Conservation (phyloP, 2,888 invertebrate genomes). For the Lymantria dispar region DNA sequence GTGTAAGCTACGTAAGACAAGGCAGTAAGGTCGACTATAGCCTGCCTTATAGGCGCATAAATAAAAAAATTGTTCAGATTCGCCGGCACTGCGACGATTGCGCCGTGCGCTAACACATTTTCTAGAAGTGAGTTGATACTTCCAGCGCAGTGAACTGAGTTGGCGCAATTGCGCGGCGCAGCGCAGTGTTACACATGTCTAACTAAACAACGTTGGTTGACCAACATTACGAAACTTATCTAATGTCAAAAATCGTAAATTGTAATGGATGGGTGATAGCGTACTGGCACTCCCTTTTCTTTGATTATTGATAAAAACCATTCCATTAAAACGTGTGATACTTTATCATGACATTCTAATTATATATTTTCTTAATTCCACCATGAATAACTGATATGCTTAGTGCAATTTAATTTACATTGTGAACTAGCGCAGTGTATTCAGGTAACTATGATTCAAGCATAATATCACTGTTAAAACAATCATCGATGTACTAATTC, state of each 20-base stretch:
- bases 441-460: slow-evolving; percentile 30
- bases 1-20: too few species aligned
- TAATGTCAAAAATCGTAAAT: slow-evolving; percentile 25
- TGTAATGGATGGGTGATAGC: slow-evolving; percentile 34
- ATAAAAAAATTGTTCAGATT: too few species aligned
- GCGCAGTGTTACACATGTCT: too few species aligned
- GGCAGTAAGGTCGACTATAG: too few species aligned
- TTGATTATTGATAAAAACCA: slow-evolving; percentile 27
- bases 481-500: background rate
- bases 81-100: too few species aligned
- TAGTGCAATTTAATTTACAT: slow-evolving; percentile 10
- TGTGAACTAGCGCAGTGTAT: slow-evolving; percentile 21
- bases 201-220: too few species aligned
- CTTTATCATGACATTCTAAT: slow-evolving; percentile 24
- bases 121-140: too few species aligned
- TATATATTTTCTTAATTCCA: slow-evolving; percentile 6
- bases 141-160: too few species aligned
- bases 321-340: slow-evolving; percentile 11
- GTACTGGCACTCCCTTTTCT: slow-evolving; percentile 53
- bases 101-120: too few species aligned
- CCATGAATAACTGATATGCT: slow-evolving; percentile 19
- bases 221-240: background rate
- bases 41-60: too few species aligned
- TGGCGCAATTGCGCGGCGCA: too few species aligned
- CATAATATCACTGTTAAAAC: slow-evolving; percentile 5